Percentiles rank a stretch among this genome's conserved stretches.
phyloP scores from a whole-genome alignment of 2,888 invertebrate species.

The Agrochola lychnidis region DNA sequence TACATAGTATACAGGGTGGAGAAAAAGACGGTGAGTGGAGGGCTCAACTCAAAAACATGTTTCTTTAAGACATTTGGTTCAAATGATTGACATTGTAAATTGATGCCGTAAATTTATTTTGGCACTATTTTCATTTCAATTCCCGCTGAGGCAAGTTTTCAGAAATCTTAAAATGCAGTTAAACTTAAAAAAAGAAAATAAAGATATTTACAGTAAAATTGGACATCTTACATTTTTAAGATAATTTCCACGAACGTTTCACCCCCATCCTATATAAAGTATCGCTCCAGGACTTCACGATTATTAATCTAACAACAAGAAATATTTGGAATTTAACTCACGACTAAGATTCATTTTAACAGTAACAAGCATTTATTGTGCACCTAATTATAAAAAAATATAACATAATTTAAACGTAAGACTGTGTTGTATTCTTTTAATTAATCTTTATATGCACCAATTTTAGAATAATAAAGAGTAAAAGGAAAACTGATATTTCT shows the following conservation, averaged over 20 bases:
- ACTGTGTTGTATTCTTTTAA: background rate
- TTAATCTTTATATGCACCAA: background rate
- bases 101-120: background rate
- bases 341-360: slow-evolving; percentile 1
- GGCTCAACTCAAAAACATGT: background rate
- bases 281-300: background rate
- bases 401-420: background rate
- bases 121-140: background rate
- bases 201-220: background rate
- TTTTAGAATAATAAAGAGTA: background rate
- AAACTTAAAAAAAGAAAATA: background rate
- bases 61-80: background rate
- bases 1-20: background rate
- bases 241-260: background rate
- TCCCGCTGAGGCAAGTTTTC: background rate
- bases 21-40: background rate
- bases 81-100: background rate
- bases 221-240: background rate
- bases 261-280: slow-evolving; percentile 3
- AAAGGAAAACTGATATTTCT: background rate
- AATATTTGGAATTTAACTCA: slow-evolving; percentile 33
- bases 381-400: slow-evolving; percentile 1
- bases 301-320: slow-evolving; percentile 35
- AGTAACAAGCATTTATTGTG: slow-evolving; percentile 11
- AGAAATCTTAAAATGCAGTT: background rate